Evolutionary conservation across 2,888 invertebrate genomes (phyloP).

Genomic region (Phoenoteleia sp.): DNA sequence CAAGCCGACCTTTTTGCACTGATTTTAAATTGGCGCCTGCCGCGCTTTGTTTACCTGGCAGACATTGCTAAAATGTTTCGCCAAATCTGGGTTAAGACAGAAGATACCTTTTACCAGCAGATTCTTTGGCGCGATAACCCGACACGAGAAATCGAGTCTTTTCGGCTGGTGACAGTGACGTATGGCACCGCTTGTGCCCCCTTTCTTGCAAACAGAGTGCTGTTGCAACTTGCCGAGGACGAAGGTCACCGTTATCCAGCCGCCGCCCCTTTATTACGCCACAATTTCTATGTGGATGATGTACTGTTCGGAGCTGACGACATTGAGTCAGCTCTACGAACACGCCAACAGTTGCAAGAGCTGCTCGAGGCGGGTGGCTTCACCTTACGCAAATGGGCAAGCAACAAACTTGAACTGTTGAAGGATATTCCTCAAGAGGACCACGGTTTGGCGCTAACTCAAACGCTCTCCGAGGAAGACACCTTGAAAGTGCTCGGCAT

Average conservation of each 20-base stretch:
- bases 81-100: background rate
- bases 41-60: background rate
- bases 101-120: background rate
- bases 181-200: too few species aligned
- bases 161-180: background rate
- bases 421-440: too few species aligned
- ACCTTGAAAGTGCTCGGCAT: background rate
- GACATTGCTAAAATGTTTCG: constrained; percentile 9
- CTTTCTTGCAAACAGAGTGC: too few species aligned
- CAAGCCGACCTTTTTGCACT: background rate
- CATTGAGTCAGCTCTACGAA: too few species aligned
- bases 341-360: background rate
- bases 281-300: constrained; percentile 9
- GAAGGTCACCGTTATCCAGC: background rate
- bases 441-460: too few species aligned
- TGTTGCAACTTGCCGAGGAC: background rate
- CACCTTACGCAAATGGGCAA: too few species aligned
- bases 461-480: too few species aligned
- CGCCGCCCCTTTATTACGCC: too few species aligned
- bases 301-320: background rate
- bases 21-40: background rate
- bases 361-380: too few species aligned
- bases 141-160: background rate
- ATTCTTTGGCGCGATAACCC: background rate
- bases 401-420: background rate